Conservation (phyloP, 35 echinoderm and acorn worm species). For the Apostichopus parvimensis region DNA sequence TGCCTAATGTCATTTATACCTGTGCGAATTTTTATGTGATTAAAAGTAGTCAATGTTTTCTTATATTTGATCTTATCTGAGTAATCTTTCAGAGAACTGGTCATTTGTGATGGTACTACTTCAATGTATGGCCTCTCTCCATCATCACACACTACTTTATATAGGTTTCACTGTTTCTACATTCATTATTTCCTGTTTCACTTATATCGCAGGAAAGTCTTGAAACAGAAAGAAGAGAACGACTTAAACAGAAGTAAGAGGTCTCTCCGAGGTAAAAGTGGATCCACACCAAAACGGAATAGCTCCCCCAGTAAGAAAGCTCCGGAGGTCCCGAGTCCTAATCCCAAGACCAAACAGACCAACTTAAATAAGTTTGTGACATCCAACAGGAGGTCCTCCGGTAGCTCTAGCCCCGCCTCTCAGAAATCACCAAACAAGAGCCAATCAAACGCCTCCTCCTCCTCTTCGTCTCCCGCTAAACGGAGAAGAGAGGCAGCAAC, state of each 20-base stretch:
- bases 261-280: slow-evolving; percentile 26
- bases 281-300: not conserved
- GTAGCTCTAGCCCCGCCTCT: not conserved
- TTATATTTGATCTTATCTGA: no score
- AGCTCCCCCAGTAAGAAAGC: not conserved
- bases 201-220: slow-evolving; percentile 16
- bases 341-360: slow-evolving; percentile 35
- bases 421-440: slow-evolving; percentile 34
- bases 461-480: slow-evolving; percentile 10
- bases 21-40: no score
- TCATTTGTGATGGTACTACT: no score
- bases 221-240: slow-evolving; percentile 30
- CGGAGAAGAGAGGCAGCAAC: not conserved
- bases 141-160: no score
- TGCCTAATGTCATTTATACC: no score
- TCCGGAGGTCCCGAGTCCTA: not conserved
- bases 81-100: no score
- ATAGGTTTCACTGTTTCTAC: no score
- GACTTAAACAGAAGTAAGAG: slow-evolving; percentile 15
- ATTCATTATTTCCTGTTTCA: no score
- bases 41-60: no score
- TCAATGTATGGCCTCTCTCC: no score
- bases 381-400: not conserved
- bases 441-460: not conserved
- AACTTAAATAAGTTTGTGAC: slow-evolving; percentile 18